Evolutionary conservation across 1,140 invertebrate genomes (phyloP).

Genomic region (Drosophila hydei): DNA sequence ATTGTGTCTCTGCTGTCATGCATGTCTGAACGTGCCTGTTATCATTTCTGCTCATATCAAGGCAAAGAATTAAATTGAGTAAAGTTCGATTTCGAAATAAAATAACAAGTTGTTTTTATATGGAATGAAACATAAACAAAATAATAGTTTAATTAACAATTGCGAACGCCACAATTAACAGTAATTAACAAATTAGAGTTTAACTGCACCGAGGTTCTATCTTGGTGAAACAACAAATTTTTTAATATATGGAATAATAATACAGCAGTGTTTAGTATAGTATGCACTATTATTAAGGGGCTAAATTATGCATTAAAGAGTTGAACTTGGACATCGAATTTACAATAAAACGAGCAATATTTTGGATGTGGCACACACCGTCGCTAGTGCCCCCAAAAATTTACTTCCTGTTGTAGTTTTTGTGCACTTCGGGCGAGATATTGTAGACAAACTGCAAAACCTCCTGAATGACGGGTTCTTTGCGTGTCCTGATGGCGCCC

Average conservation of each 20-base stretch:
- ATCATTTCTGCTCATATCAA: not conserved
- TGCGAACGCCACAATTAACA: slow-evolving; percentile 5
- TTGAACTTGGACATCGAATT: slow-evolving; percentile 75
- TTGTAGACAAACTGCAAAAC: slow-evolving; percentile 93
- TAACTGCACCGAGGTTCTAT: slow-evolving; percentile 26
- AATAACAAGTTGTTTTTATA: slow-evolving; percentile 64
- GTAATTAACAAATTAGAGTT: slow-evolving; percentile 9
- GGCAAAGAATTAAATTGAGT: no score
- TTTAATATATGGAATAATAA: slow-evolving; percentile 80
- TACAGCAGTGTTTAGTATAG: slow-evolving; percentile 68
- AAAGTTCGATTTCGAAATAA: slow-evolving; percentile 4
- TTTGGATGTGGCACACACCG: slow-evolving; percentile 9
- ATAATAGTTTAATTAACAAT: slow-evolving; percentile 49
- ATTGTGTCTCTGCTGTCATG: not conserved
- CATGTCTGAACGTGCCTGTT: not conserved
- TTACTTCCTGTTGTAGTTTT: slow-evolving; percentile 89
- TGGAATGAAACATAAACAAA: slow-evolving; percentile 57
- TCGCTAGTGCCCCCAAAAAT: slow-evolving; percentile 4
- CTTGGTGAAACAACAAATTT: slow-evolving; percentile 69
- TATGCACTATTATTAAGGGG: slow-evolving; percentile 73
- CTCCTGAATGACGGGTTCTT: slow-evolving; percentile 92
- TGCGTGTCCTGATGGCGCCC: slow-evolving; percentile 89
- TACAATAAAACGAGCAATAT: slow-evolving; percentile 45
- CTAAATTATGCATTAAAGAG: slow-evolving; percentile 70
- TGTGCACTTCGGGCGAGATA: slow-evolving; percentile 95